Evolutionary conservation across 2,888 invertebrate species (phyloP).

Genomic region (Melitaea athalia): DNA sequence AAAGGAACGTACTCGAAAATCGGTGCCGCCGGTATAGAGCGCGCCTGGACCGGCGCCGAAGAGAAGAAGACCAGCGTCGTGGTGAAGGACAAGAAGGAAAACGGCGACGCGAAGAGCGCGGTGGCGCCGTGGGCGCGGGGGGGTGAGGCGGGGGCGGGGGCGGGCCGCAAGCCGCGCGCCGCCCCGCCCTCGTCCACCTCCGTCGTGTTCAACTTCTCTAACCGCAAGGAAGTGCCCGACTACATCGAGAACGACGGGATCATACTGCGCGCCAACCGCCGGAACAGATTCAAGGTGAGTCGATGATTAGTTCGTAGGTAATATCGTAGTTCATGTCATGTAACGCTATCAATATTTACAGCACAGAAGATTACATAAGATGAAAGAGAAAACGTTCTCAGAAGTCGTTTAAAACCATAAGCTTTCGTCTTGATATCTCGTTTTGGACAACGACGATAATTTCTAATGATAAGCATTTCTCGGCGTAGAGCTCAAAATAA

Average conservation of each 20-base stretch:
- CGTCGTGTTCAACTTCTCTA: constrained; percentile 94
- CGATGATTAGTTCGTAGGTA: constrained; percentile 51
- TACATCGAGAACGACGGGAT: constrained; percentile 95
- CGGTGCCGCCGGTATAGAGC: constrained; percentile 63
- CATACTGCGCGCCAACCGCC: constrained; percentile 85
- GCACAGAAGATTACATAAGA: not conserved
- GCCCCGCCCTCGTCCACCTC: constrained; percentile 82
- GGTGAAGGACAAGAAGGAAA: constrained; percentile 39
- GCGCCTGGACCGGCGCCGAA: constrained; percentile 63
- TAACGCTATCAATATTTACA: not conserved
- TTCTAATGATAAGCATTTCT: too few relatives aligned
- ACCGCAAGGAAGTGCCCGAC: constrained; percentile 93
- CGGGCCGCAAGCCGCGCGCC: constrained; percentile 49
- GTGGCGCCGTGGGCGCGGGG: constrained; percentile 43
- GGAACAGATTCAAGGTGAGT: constrained; percentile 89
- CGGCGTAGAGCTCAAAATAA: too few relatives aligned
- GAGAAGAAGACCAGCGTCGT: constrained; percentile 40
- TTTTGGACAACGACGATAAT: too few relatives aligned
- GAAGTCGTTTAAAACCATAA: too few relatives aligned
- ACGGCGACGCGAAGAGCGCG: constrained; percentile 39
- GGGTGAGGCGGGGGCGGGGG: constrained; percentile 47
- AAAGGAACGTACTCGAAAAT: constrained; percentile 47
- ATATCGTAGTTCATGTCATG: not conserved
- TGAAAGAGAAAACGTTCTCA: not conserved
- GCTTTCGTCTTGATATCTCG: too few relatives aligned